These are phyloP conservation scores for Cynocephalus volans DNA, from an alignment of 2,113 vertebrate genomes.

Conservation along the genomic window DNA sequence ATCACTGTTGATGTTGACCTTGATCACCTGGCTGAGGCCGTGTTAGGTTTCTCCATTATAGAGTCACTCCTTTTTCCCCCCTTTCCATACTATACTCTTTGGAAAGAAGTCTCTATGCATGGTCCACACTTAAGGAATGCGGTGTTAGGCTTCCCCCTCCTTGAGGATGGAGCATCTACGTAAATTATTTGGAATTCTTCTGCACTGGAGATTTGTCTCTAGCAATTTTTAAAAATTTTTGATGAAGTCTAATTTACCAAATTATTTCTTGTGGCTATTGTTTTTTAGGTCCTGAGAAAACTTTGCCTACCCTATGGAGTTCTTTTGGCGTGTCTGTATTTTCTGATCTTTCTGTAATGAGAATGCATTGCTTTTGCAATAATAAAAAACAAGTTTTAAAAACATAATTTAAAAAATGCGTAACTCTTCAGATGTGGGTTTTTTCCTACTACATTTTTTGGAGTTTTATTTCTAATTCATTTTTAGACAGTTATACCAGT, in stretches of 20 bases:
- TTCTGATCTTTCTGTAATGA: not conserved
- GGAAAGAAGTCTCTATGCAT: not conserved
- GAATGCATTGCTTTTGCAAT: not conserved
- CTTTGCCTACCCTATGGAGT: not conserved
- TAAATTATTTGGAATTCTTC: not conserved
- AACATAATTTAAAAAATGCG: not conserved
- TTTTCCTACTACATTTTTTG: not conserved
- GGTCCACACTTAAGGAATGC: not conserved
- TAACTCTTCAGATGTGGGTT: conserved; percentile 11
- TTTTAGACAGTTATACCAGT: not conserved
- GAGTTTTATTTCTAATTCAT: not conserved
- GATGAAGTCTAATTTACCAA: not conserved
- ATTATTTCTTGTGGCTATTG: not conserved
- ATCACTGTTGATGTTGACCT: not conserved
- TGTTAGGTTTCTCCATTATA: not conserved
- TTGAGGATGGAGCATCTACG: not conserved
- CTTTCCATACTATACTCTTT: not conserved
- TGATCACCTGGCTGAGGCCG: not conserved
- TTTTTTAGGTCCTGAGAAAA: not conserved
- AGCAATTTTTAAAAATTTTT: not conserved
- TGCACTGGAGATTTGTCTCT: not conserved
- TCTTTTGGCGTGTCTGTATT: not conserved
- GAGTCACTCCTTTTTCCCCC: not conserved
- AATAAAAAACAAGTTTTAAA: not conserved
- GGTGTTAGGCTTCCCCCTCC: not conserved